Evolutionary conservation across 2,797 vertebrate species (phyloP), one percentile per base, ranked within the genome.

Genomic region (Urophycis tenuis): DNA sequence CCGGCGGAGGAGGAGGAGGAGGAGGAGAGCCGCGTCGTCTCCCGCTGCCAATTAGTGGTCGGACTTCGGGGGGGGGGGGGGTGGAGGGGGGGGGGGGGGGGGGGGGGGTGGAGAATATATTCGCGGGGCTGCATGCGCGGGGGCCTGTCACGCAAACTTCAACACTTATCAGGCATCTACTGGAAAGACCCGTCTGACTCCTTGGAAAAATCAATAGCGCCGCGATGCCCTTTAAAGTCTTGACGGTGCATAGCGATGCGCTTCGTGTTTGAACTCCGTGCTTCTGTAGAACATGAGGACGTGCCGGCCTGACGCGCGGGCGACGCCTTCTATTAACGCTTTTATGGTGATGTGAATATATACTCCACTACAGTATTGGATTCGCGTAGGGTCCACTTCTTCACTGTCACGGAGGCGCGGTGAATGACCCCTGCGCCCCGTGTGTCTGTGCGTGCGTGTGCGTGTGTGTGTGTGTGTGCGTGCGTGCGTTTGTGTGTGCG

Each of bases 11-110:
- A n/a, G n/a, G n/a, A n/a, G n/a, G n/a, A n/a, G n/a, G n/a, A n/a
- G 83, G 86, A 78, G 64, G 78, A 85, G 60, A 67, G 60, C 12
- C 1, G 60, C 12, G 10, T 25, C n/a, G 60, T 29, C 88, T 89
- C 90, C 89, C 85, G 15, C 72, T 91, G 92, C 92, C 92, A 93
- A 94, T 94, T 93, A 94, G 92, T 85, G 76, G 88, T 77, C 84
- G 87, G 88, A 87, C 86, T 76, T 76, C 22, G 60, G 10, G 60
- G 14, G 15, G 39, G 11, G 14, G 39, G 39, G 11, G 84, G n/a
- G n/a, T n/a, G n/a, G n/a, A n/a, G n/a, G n/a, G n/a, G n/a, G n/a
- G n/a, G n/a, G n/a, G n/a, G n/a, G n/a, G n/a, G n/a, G n/a, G n/a
- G n/a, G n/a, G n/a, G n/a, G n/a, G n/a, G n/a, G n/a, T n/a, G n/a